A percentile compares a stretch with the other conserved stretches of the same genome.
Conservation (phyloP, 2,113 vertebrate species). For the Stigmatopora argus region DNA sequence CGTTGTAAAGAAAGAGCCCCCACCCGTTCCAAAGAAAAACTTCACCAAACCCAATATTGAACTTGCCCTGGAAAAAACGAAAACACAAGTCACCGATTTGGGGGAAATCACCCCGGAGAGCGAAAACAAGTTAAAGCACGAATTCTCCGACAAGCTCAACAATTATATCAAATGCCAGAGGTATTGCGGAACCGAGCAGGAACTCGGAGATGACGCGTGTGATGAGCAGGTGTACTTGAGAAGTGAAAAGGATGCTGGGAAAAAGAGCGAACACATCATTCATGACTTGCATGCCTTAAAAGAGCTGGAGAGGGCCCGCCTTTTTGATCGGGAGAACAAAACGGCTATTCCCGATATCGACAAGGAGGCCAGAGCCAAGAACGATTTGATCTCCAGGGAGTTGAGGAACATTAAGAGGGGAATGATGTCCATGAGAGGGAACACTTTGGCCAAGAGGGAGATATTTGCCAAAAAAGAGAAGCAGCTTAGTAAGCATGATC, state of each 20-base stretch:
- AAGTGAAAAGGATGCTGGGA: constrained; percentile 12
- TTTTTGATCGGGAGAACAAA: constrained; percentile 38
- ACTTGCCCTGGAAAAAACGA: constrained; percentile 31
- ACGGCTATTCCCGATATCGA: constrained; percentile 28
- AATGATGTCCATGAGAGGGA: constrained; percentile 61
- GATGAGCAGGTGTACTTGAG: constrained; percentile 21
- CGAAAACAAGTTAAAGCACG: constrained; percentile 49
- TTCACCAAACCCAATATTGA: constrained; percentile 49
- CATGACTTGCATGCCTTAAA: constrained; percentile 60
- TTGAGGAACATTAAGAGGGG: constrained; percentile 58
- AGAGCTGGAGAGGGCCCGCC: constrained; percentile 42
- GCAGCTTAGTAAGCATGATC: constrained; percentile 30
- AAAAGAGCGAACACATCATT: constrained; percentile 46
- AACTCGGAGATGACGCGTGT: constrained; percentile 30
- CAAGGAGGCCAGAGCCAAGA: constrained; percentile 51
- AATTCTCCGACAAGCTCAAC: constrained; percentile 69
- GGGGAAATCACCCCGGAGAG: constrained; percentile 23
- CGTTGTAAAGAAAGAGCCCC: constrained; percentile 39
- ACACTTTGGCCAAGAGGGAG: constrained; percentile 59
- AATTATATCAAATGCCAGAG: constrained; percentile 73
- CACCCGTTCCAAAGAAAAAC: constrained; percentile 55
- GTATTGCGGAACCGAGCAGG: constrained; percentile 32
- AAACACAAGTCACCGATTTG: constrained; percentile 1
- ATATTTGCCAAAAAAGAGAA: constrained; percentile 54
- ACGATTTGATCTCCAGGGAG: constrained; percentile 56